Evolutionary conservation across 2,113 vertebrate species (phyloP).

Genomic region (Chaenocephalus aceratus): DNA sequence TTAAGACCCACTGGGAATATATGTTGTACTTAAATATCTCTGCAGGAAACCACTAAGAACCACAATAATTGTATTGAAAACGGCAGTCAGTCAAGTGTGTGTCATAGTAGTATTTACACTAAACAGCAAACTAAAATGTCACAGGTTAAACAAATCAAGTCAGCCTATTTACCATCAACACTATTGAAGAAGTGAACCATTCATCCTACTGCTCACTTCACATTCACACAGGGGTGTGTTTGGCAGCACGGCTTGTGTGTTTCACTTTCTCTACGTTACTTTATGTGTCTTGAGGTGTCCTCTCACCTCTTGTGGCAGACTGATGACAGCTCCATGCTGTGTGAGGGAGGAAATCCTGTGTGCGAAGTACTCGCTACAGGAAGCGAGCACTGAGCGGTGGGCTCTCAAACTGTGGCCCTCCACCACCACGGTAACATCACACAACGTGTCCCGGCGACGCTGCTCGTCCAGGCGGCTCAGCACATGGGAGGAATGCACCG

Average conservation of each 20-base stretch:
- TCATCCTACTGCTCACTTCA: constrained; percentile 26
- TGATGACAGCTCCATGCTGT: constrained; percentile 80
- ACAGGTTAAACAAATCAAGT: background rate
- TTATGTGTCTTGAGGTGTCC: background rate
- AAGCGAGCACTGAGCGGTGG: constrained; percentile 91
- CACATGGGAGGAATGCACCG: constrained; percentile 80
- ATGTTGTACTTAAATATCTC: background rate
- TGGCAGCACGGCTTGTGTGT: background rate
- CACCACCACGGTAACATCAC: constrained; percentile 89
- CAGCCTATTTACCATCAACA: background rate
- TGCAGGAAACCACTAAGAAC: background rate
- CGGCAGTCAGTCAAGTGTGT: background rate
- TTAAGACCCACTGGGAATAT: background rate
- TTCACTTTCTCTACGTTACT: background rate
- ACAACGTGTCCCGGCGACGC: constrained; percentile 78
- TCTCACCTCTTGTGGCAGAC: constrained; percentile 92
- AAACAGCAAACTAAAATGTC: background rate
- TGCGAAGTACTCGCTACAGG: constrained; percentile 92
- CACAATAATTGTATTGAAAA: background rate
- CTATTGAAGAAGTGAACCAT: constrained; percentile 22
- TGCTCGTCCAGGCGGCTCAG: constrained; percentile 83
- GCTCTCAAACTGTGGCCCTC: constrained; percentile 91
- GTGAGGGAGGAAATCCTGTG: constrained; percentile 83
- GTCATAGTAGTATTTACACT: background rate
- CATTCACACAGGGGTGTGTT: constrained; percentile 2